Evolutionary conservation across 2,113 vertebrate species (phyloP), one percentile per base, ranked within the genome.

Genomic region (Oncorhynchus nerka): DNA sequence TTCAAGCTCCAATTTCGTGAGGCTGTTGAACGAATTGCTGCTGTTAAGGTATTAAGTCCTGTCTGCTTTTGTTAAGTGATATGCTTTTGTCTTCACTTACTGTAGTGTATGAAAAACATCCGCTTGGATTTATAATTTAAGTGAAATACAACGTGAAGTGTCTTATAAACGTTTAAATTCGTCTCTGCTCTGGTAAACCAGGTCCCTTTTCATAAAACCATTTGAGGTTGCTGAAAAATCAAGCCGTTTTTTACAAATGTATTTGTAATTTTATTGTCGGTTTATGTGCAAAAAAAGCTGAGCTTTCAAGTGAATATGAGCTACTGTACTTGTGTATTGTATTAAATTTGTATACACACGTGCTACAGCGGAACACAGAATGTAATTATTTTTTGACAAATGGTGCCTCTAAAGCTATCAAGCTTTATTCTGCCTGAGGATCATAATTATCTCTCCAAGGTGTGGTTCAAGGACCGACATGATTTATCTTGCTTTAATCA

Each of bases 331-430:
- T 95, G 95, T 45, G 39, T 45, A 11, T 97, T 97, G 95, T 98
- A 98, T 98, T 97, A 98, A 98, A 98, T 98, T 97, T 97, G 96
- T 98, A 98, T 97, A 97, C 97, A 95, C 94, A 97, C 95, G 93
- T 95, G 94, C 94, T 95, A 93, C 95, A 95, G 96, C 95, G 95
- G 93, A 55, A 94, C 95, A 95, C 94, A 94, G 95, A 94, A 94
- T 95, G 96, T 93, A 93, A 94, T 95, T 95, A 92, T 96, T 96
- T 45, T 96, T 95, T 94, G 93, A 95, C 91, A 93, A 94, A 92
- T 93, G 94, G 94, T 93, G 93, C 94, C 94, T 94, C 89, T 0
- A 90, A 94, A 95, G 95, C 92, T 95, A 94, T 95, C 92, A 84
- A 94, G 92, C 94, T 95, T 94, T 95, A 94, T 95, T 74, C 66